A percentile compares a stretch with the other conserved stretches of the same genome.
phyloP scores from a whole-genome alignment of 2,888 invertebrate species.

The Mythimna ferrago region DNA sequence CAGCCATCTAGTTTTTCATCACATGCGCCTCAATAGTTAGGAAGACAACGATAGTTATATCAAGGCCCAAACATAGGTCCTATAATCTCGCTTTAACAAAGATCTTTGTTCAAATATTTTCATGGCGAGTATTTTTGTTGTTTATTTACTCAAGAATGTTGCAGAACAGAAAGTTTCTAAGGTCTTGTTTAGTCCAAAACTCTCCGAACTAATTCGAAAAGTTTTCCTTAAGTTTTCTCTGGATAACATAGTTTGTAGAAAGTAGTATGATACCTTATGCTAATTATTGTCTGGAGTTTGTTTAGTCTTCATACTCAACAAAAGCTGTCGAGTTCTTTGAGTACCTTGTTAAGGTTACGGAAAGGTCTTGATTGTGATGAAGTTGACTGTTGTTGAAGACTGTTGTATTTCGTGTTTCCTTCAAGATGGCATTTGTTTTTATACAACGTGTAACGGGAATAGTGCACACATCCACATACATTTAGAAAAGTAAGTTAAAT shows the following conservation, averaged over 20 bases:
- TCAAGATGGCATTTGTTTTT: neutral
- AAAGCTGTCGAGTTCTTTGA: neutral
- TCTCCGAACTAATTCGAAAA: slow-evolving; percentile 17
- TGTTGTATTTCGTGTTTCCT: neutral
- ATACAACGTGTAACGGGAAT: too few species aligned
- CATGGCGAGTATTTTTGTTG: neutral
- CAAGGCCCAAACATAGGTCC: too few species aligned
- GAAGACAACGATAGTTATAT: neutral
- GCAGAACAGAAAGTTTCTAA: slow-evolving; percentile 8
- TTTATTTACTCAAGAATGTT: slow-evolving; percentile 13
- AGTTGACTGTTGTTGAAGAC: neutral
- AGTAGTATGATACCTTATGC: neutral
- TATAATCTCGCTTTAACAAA: neutral
- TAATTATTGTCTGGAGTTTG: slow-evolving; percentile 8
- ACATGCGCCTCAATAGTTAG: neutral
- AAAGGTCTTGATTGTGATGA: neutral
- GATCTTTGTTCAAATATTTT: neutral
- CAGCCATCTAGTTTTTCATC: neutral
- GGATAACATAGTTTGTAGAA: slow-evolving; percentile 6
- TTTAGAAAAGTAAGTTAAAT: too few species aligned
- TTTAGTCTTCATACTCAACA: neutral
- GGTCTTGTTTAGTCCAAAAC: slow-evolving; percentile 14
- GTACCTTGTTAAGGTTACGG: neutral
- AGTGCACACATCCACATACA: too few species aligned
- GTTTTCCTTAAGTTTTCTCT: slow-evolving; percentile 17